A percentile compares a stretch with the other conserved stretches of the same genome.
Conservation (phyloP, 2,888 invertebrate genomes). For the Rhaphigaster nebulosa region DNA sequence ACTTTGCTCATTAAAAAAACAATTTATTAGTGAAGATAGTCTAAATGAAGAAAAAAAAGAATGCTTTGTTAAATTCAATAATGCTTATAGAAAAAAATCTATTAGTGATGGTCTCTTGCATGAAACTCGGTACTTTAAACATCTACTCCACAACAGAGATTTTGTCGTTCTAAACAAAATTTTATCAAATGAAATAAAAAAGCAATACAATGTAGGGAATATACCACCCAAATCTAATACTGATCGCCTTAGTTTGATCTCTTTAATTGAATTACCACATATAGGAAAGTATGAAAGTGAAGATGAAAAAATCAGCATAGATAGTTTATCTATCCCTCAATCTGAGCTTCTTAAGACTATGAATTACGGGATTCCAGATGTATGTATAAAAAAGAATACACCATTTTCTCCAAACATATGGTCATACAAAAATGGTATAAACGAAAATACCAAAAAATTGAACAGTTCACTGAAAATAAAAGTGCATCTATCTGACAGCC, state of each 20-base stretch:
- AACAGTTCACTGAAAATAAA: not conserved
- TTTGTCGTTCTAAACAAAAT: not conserved
- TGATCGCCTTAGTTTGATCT: not conserved
- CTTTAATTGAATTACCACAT: not conserved
- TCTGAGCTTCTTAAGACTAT: not conserved
- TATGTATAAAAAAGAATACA: not conserved
- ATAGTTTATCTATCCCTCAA: not conserved
- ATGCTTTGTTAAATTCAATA: not conserved
- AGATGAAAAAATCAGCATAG: not conserved
- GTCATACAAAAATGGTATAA: not conserved
- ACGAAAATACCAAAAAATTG: not conserved
- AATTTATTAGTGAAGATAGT: conserved; percentile 35
- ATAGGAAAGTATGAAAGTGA: not conserved
- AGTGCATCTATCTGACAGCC: not conserved
- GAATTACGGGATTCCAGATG: not conserved
- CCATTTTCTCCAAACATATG: not conserved
- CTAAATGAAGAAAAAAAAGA: not conserved
- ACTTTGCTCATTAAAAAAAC: not conserved
- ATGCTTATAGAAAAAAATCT: not conserved
- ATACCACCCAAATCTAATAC: not conserved
- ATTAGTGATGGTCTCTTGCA: not conserved
- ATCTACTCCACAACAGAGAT: not conserved
- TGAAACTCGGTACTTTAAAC: not conserved
- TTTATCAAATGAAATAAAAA: not conserved
- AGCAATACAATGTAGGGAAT: not conserved